Percentiles rank a stretch among this genome's conserved stretches.
phyloP scores from a whole-genome alignment of 2,797 vertebrate genomes.

The Arrhamphus sclerolepis region DNA sequence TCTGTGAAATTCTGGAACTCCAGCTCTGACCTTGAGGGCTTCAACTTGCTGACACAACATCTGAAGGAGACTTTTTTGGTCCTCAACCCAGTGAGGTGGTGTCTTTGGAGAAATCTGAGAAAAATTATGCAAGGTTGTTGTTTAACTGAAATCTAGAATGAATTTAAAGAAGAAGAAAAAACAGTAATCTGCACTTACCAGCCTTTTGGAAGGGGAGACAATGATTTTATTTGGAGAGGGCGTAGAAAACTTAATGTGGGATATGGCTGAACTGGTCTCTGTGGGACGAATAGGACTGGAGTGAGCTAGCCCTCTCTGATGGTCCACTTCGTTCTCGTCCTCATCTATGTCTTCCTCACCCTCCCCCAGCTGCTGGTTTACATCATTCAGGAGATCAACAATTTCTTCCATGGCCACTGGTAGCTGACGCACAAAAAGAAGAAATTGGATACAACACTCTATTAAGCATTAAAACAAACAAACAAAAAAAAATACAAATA shows the following conservation, averaged over 20 bases:
- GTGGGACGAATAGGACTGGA: constrained; percentile 83
- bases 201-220: constrained; percentile 89
- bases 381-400: constrained; percentile 89
- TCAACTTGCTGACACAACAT: constrained; percentile 96
- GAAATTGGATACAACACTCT: neutral
- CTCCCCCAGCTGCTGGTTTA: constrained; percentile 91
- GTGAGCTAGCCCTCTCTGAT: constrained; percentile 48
- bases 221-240: constrained; percentile 88
- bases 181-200: constrained; percentile 75
- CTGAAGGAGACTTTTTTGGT: constrained; percentile 93
- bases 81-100: constrained; percentile 96
- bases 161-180: too few relatives aligned
- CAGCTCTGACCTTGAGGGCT: constrained; percentile 89
- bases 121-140: neutral
- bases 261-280: constrained; percentile 71
- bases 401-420: constrained; percentile 92
- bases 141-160: neutral
- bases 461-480: neutral
- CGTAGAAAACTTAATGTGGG: constrained; percentile 87
- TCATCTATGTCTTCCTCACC: constrained; percentile 77
- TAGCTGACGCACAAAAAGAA: constrained; percentile 74
- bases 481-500: neutral
- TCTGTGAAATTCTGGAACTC: neutral
- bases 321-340: constrained; percentile 57
- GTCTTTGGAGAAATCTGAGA: constrained; percentile 91